Conservation (phyloP, 1,140 invertebrate genomes). For the Dinoponera quadriceps region DNA sequence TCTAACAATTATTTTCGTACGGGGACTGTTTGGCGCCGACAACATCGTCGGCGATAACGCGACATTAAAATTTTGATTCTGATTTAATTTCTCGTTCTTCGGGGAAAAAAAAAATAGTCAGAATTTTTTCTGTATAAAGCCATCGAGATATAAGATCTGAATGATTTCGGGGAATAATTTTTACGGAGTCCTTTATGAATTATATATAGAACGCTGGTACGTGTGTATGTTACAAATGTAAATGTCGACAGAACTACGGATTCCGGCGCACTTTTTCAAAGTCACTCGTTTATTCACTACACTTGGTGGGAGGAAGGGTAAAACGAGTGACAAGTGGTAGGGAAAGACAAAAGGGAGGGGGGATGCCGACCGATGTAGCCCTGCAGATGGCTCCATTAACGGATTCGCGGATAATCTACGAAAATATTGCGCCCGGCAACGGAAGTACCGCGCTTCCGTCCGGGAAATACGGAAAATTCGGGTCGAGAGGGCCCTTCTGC, state of each 20-base stretch:
- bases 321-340: conserved; percentile 43
- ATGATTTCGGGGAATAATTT: conserved; percentile 8
- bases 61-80: too few species aligned
- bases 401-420: conserved; percentile 66
- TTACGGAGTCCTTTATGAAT: background rate
- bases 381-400: conserved; percentile 53
- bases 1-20: too few species aligned
- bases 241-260: conserved; percentile 2
- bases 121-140: background rate
- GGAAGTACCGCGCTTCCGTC: conserved; percentile 62
- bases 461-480: conserved; percentile 72
- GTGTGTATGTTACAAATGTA: background rate
- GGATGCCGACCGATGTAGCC: conserved; percentile 43
- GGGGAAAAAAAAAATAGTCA: background rate
- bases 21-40: too few species aligned
- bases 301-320: background rate
- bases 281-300: conserved; percentile 1
- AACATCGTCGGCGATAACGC: too few species aligned
- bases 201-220: background rate
- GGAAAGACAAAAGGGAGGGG: conserved; percentile 38
- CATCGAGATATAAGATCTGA: background rate
- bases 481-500: conserved; percentile 71
- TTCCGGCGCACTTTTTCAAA: background rate
- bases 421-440: conserved; percentile 69
- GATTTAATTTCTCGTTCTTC: background rate